Base-by-base conservation (phyloP, 2,888 invertebrate genomes). In the Ernsta delagoae region DNA sequence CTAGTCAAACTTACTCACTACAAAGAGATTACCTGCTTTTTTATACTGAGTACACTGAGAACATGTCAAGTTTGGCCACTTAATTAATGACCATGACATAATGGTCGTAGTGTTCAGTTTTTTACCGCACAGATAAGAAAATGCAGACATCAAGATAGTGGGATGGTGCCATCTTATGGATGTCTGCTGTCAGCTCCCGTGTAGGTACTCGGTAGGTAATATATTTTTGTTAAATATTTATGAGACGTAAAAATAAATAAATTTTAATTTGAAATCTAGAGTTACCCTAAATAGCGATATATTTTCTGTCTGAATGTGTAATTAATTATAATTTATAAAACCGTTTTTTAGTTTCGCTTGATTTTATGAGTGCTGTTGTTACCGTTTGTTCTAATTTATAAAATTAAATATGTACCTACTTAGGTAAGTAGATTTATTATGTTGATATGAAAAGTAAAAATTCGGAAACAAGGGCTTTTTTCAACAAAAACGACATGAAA, bases 91-190 rank as follows among this genome's bases (percentile, higher is more conserved):
- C 84, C 79, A 78, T 81, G 75, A 78, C 82, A 83, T 83, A 85
- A 85, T 81, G 83, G 83, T 78, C 72, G 74, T 74, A 83, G 84
- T 88, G 86, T 78, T 76, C 72, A 73, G 74, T 71, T 71, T 72
- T 73, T 72, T 66, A 71, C 72, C 71, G 78, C 79, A 82, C 75
- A 81, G 83, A 86, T 86, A 84, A 77, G 74, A 65, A 73, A 76
- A 79, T 74, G 80, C 89, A 90, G 92, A 91, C 92, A 90, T 92
- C 91, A 89, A 88, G 90, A 87, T 86, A 80, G 78, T 75, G n/a
- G 8, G 9, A 59, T 59, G 65, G 65, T 65, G 80, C 79, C 83
- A 79, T 80, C 83, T 87, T 89, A 88, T 87, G 80, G 81, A 86
- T 87, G 86, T 83, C 80, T 75, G 75, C 84, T 88, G 88, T 88